Evolutionary conservation across 2,797 vertebrate genomes (phyloP), one percentile per base, ranked within the genome.

Genomic region (Phoeniculus purpureus): DNA sequence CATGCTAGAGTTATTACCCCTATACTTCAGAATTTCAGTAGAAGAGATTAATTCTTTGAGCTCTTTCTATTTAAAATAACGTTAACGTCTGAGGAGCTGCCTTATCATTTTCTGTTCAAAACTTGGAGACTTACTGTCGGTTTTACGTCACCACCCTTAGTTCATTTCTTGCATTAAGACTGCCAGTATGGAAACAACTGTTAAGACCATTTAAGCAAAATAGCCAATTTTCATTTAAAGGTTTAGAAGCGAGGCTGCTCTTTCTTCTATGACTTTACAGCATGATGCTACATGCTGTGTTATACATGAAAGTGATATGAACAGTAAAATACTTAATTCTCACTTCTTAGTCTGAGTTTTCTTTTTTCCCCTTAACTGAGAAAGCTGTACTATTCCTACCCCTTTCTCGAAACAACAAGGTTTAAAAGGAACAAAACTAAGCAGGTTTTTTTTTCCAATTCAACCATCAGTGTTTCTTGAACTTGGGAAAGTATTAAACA

Each of bases 11-110:
- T 94, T 92, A 92, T 82, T 95, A 89, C 82, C 71, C 87, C 72
- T 79, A 26, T 55, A 90, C 70, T 88, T 88, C 72, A 93, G 16
- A 40, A 77, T 85, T 90, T 77, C 82, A 81, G 67, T 66, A 66
- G 43, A 88, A 92, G 58, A 91, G 72, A 93, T 94, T 92, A 96
- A 96, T 93, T 51, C 70, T 94, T 86, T 87, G 75, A 82, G 65
- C 37, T 73, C 65, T 86, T 94, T 88, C 48, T 67, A 62, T 93
- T 93, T 93, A 91, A 90, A 94, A 94, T 72, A 62, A 48, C 31
- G 91, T 90, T 88, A 90, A 77, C 70, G 83, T 92, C 70, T 7
- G 13, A 95, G 75, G 32, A 89, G 70, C 66, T 92, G 85, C 37
- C 51, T 93, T 84, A 92, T 71, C 45, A 90, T 90, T 91, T 90